Conservation (phyloP, 2,797 vertebrate species). For the Halcyon badia region DNA sequence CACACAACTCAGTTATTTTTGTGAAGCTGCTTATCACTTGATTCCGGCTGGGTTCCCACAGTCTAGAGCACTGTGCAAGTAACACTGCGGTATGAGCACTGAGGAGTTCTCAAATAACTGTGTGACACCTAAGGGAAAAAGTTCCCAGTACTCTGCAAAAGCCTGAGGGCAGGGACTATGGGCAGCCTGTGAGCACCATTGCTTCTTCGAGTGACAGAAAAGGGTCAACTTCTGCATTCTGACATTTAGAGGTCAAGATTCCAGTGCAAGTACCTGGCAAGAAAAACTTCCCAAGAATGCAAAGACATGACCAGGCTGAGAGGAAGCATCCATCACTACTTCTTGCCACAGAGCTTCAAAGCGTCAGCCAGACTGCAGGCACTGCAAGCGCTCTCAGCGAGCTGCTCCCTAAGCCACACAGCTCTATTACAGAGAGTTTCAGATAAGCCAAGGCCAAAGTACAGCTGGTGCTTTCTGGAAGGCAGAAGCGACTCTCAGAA, state of each 20-base stretch:
- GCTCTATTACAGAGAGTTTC: neutral
- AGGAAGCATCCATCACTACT: neutral
- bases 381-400: neutral
- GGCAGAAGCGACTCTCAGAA: neutral
- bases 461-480: neutral
- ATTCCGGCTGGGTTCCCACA: neutral
- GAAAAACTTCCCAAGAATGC: neutral
- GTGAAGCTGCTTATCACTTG: neutral
- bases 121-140: rapidly evolving
- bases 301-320: neutral
- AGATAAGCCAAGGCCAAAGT: conserved; percentile 45
- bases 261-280: neutral
- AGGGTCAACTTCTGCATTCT: neutral
- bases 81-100: neutral
- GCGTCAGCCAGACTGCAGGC: neutral
- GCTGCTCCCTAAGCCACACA: neutral
- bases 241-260: neutral
- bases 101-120: rapidly evolving
- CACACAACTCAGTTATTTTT: neutral
- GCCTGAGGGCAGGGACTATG: neutral
- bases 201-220: neutral
- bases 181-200: neutral
- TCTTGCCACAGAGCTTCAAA: neutral
- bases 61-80: neutral
- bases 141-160: neutral